Base-by-base conservation (phyloP, 2,797 vertebrate species). In the Tadarida brasiliensis region DNA sequence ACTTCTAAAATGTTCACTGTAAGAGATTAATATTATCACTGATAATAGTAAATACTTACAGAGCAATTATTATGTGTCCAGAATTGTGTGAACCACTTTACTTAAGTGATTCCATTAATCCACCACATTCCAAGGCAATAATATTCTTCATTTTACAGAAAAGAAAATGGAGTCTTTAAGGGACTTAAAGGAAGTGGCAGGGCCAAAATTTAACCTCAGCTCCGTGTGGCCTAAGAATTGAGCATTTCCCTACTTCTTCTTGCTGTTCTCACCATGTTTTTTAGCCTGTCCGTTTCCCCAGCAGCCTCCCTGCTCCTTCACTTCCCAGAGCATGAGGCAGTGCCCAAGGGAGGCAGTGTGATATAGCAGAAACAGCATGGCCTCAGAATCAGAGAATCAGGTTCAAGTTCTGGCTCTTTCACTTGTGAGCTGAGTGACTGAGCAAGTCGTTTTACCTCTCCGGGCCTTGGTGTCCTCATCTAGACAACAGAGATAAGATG, bases 61-160 rank as follows among this genome's bases (percentile, higher is more conserved):
- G 30, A 67, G 11, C 20, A 87, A 51, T 51, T 17, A 47, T 44
- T 63, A 22, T 16, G 4, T 47, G 78, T 44, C 19, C 22, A 9
- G 67, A 80, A 71, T 28, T 49, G 11, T 54, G 54, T 57, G 24
- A 59, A 28, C 28, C 81, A 71, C 9, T 74, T 89, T 73, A 57
- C 44, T 16, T 39, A 90, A 59, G 26, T 12, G 35, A 77, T 67
- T 39, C 51, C 68, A 67, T 7, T 80, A 33, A 65, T 78, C 74
- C 4, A 33, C 39, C 10, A 10, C 24, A 11, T 76, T 76, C 16
- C n/a, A 59, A 78, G 33, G 33, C 47, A 78, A 33, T 51, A 15
- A 77, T 67, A 91, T 47, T 78, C 57, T 87, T 82, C 33, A 26
- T 65, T 83, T 96, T 77, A 44, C 12, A 77, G 54, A 94, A 84